Percentiles rank a stretch among this genome's conserved stretches.
Evolutionary conservation across 2,113 vertebrate species (phyloP).

Genomic region (Cyphotilapia sp.): DNA sequence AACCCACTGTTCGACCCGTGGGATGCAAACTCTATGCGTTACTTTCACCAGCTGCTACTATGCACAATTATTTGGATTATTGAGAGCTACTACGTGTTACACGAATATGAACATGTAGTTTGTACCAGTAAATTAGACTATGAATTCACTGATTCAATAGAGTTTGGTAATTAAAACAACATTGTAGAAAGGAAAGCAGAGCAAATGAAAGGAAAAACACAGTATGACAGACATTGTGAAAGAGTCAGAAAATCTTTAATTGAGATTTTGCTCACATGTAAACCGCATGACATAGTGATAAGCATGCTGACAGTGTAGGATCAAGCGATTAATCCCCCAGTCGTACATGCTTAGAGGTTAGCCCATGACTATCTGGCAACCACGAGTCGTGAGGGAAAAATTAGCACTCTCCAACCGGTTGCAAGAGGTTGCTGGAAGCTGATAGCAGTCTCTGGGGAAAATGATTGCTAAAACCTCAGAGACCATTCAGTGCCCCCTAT

Average conservation of each 20-base stretch:
- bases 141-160: background rate
- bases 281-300: background rate
- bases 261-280: background rate
- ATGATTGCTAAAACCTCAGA: background rate
- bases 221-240: background rate
- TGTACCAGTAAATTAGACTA: background rate
- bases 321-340: background rate
- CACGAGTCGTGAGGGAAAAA: background rate
- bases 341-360: rapidly evolving
- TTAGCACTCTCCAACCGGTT: background rate
- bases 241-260: background rate
- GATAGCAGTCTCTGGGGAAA: background rate
- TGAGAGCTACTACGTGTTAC: background rate
- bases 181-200: background rate
- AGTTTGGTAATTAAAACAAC: background rate
- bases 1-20: background rate
- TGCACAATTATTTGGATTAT: background rate
- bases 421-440: background rate
- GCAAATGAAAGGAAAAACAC: background rate
- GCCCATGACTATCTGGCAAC: background rate
- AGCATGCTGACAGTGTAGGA: background rate
- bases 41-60: background rate
- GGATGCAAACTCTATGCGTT: background rate
- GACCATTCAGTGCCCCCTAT: background rate
- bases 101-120: background rate